Base-by-base conservation (phyloP, 2,113 vertebrate species). In the Pelmatolapia mariae region DNA sequence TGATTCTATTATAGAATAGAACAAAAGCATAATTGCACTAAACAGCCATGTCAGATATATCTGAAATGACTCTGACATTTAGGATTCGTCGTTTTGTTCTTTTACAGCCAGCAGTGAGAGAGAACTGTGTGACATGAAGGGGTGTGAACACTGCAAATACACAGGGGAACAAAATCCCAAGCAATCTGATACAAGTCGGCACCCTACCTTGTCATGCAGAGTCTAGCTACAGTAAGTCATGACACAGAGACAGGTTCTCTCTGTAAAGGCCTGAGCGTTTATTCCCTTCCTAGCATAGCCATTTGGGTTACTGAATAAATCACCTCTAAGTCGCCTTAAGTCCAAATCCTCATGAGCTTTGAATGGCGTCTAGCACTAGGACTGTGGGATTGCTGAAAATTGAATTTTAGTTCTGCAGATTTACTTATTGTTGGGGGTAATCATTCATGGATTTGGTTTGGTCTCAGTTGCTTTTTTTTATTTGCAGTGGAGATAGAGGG, bases 271-370 rank as follows among this genome's bases (percentile, higher is more conserved):
- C 59, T 8, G 8, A 12, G 87, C 40, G 84, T 88, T 91, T 88
- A 89, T 91, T 91, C 87, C 87, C 83, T 66, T 80, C 88, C 89
- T 8, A 54, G 86, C 68, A 86, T 89, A 93, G 86, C 91, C 92
- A 82, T 94, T 93, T 92, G 86, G 91, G 89, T 93, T 93, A 91
- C 90, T 90, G 91, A 91, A 94, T 95, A 95, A 95, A 95, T 95
- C 95, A 95, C 91, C 92, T 94, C 93, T 95, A 96, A 96, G 93
- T 94, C 93, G 93, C 90, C 91, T 94, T 95, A 94, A 95, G 91
- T 94, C 94, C 89, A 95, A 96, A 95, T 95, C 95, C 95, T 95
- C 92, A 89, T 89, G 93, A 94, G 95, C 93, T 95, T 92, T 93
- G 93, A 95, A 95, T 93, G 94, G 93, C 89, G 91, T 94, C 89